Evolutionary conservation across 2,797 vertebrate genomes (phyloP).

Genomic region (Sphenodon punctatus): DNA sequence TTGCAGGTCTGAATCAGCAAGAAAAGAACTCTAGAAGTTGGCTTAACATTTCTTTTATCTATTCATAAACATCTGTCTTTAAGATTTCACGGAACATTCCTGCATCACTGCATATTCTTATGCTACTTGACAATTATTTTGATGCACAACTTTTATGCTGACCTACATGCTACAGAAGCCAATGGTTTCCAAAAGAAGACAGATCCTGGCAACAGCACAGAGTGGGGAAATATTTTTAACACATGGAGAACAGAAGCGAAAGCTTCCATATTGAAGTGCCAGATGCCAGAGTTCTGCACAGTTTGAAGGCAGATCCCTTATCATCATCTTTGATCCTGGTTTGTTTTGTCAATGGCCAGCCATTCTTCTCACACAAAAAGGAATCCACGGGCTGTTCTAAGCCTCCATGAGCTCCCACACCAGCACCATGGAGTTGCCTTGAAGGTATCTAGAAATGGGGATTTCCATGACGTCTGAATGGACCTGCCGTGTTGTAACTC

Average conservation of each 20-base stretch:
- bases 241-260: not conserved
- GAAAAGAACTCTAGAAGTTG: not conserved
- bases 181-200: not conserved
- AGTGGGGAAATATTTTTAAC: not conserved
- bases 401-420: too few relatives aligned
- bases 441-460: too few relatives aligned
- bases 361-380: too few relatives aligned
- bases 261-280: not conserved
- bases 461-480: too few relatives aligned
- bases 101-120: not conserved
- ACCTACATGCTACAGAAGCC: not conserved
- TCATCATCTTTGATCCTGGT: too few relatives aligned
- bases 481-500: too few relatives aligned
- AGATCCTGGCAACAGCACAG: not conserved
- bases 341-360: too few relatives aligned
- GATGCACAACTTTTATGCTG: not conserved
- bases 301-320: too few relatives aligned
- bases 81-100: not conserved
- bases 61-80: not conserved
- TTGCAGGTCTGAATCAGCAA: not conserved
- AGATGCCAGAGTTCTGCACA: not conserved
- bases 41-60: not conserved
- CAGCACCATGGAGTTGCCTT: too few relatives aligned
- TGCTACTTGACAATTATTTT: not conserved
- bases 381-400: too few relatives aligned